Percentiles rank a stretch among this genome's conserved stretches.
Evolutionary conservation across 2,888 invertebrate species (phyloP).

Genomic region (Nymphalis c-album): DNA sequence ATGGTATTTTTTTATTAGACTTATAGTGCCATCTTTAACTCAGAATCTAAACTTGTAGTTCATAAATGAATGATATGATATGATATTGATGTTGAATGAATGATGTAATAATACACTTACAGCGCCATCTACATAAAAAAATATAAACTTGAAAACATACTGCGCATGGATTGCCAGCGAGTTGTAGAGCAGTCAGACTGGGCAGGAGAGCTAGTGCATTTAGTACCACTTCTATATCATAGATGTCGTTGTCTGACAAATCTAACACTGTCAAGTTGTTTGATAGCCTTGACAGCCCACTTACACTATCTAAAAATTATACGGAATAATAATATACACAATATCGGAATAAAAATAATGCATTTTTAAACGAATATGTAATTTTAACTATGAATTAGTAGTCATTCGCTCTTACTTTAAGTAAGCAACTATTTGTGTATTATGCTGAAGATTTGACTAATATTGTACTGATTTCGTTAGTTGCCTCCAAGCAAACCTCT

Average conservation of each 20-base stretch:
- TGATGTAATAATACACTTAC: not conserved
- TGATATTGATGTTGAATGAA: too few relatives aligned
- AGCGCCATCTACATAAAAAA: constrained; percentile 34
- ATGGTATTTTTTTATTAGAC: not conserved
- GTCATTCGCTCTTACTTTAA: too few relatives aligned
- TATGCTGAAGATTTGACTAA: too few relatives aligned
- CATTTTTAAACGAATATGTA: too few relatives aligned
- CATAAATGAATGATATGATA: too few relatives aligned
- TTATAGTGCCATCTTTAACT: constrained; percentile 51
- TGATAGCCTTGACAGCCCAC: constrained; percentile 51
- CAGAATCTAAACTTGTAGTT: not conserved
- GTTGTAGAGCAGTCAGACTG: constrained; percentile 65
- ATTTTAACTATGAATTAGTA: too few relatives aligned
- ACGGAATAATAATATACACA: not conserved
- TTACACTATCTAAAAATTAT: constrained; percentile 48
- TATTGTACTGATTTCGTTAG: too few relatives aligned
- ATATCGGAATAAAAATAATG: too few relatives aligned
- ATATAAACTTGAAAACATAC: constrained; percentile 48
- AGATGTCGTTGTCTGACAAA: constrained; percentile 83
- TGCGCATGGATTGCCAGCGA: constrained; percentile 83
- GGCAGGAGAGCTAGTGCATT: constrained; percentile 57
- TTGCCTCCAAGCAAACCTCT: too few relatives aligned
- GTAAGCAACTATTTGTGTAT: too few relatives aligned
- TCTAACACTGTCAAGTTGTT: constrained; percentile 66
- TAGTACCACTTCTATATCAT: constrained; percentile 66